Evolutionary conservation across 2,797 vertebrate species (phyloP), one percentile per base, ranked within the genome.

Genomic region (Podarcis siculus): DNA sequence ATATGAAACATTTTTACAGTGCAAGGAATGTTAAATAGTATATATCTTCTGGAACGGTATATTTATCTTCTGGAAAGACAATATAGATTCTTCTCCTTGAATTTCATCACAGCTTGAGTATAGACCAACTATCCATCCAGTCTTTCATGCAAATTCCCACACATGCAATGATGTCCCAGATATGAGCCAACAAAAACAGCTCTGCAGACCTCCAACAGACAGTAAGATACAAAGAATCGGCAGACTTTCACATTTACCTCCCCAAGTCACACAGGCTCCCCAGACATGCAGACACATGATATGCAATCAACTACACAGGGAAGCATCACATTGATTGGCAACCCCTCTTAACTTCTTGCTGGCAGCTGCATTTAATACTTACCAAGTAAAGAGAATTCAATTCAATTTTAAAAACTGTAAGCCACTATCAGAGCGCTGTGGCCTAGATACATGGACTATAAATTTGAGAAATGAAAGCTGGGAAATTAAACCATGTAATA

Each of bases 41-140:
- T 78, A 83, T 83, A 79, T 88, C 64, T 77, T 42, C 32, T 23
- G 3, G 55, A 82, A 19, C 64, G 55, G 32, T 71, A 72, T 79
- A 83, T 79, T 88, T 88, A 84, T 83, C 45, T 79, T 79, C 35
- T 78, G 32, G 35, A 72, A 88, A 88, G 45, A 27, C 21, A 69
- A 35, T 30, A 19, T 42, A n/a, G 55, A 79, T 71, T 84, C 75
- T 83, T 71, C 45, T 86, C 77, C 35, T 88, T 83, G 61, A 42
- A 42, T 64, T 84, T 61, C 66, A 84, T 61, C 66, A 72, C 35
- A 84, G 76, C 27, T 79, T 84, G 64, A 83, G 23, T 17, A 64
- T 78, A 32, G 58, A 58, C 76, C 27, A 84, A 71, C 66, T 10
- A 2, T 79, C 76, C 35, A 61, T 84, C 35, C 12, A 71, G 71